Conservation (phyloP, 2,797 vertebrate genomes). For the Cichlasoma orientale region DNA sequence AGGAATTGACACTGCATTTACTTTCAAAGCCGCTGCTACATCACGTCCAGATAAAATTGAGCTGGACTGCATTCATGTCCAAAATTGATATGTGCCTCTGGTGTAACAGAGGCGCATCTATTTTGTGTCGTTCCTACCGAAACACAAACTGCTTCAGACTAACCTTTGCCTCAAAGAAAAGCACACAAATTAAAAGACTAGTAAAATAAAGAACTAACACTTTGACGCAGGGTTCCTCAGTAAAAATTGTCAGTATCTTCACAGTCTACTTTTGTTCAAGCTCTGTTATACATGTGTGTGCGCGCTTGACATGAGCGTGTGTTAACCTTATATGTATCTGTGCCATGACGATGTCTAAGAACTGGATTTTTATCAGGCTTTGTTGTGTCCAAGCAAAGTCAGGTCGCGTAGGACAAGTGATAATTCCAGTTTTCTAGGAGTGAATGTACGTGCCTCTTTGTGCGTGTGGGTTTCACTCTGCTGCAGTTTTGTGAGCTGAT, state of each 20-base stretch:
- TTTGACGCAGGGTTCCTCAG: conserved; percentile 13
- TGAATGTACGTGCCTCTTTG: conserved; percentile 18
- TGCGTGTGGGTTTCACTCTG: conserved; percentile 51
- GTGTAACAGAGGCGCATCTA: conserved; percentile 41
- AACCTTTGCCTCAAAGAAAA: conserved; percentile 12
- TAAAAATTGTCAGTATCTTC: conserved; percentile 1
- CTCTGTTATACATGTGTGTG: not conserved
- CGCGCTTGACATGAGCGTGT: not conserved
- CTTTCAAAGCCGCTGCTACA: conserved; percentile 32
- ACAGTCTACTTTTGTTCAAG: conserved; percentile 15
- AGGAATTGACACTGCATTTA: conserved; percentile 12
- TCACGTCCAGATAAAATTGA: conserved; percentile 48
- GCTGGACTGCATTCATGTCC: conserved; percentile 30
- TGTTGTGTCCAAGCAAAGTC: conserved; percentile 4
- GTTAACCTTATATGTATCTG: not conserved
- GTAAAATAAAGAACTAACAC: conserved; percentile 30
- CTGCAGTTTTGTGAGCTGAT: conserved; percentile 69
- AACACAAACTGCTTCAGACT: conserved; percentile 26
- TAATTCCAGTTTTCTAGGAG: conserved; percentile 20
- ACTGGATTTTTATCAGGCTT: not conserved
- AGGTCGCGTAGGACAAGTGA: conserved; percentile 21
- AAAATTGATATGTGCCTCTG: conserved; percentile 52
- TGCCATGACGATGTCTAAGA: not conserved
- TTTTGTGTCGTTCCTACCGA: conserved; percentile 32
- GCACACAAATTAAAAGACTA: conserved; percentile 27